Evolutionary conservation across 1,140 invertebrate genomes (phyloP).

Genomic region (Onthophagus taurus): DNA sequence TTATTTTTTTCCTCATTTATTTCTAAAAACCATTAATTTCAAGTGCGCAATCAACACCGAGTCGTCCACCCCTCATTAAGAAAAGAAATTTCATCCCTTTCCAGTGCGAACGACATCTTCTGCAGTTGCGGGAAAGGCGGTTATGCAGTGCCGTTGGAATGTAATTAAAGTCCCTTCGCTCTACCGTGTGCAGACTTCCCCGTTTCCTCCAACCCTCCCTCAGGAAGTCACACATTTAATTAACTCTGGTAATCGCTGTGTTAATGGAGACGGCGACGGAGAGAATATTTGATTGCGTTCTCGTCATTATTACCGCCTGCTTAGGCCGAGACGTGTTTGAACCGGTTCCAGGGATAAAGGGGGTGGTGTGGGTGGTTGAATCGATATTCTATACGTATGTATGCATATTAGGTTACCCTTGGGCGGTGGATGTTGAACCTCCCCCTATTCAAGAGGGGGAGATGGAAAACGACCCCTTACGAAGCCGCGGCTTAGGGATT

Average conservation of each 20-base stretch:
- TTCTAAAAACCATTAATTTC: too few species aligned
- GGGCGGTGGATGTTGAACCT: not conserved
- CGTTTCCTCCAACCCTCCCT: not conserved
- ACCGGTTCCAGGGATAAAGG: too few species aligned
- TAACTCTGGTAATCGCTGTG: slow-evolving; percentile 29
- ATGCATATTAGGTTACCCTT: not conserved
- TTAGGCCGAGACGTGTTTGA: too few species aligned
- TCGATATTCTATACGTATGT: too few species aligned
- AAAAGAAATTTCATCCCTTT: too few species aligned
- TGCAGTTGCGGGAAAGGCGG: slow-evolving; percentile 18
- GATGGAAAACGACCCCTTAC: too few species aligned
- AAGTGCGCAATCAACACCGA: too few species aligned
- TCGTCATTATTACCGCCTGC: slow-evolving; percentile 2
- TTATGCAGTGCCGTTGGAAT: slow-evolving; percentile 10
- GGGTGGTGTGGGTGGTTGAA: too few species aligned
- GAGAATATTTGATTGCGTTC: slow-evolving; percentile 33
- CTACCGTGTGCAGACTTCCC: slow-evolving; percentile 8
- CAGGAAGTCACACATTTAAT: slow-evolving; percentile 27
- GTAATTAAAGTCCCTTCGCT: slow-evolving; percentile 23
- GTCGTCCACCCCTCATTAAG: too few species aligned
- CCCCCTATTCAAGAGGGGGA: too few species aligned
- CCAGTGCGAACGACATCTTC: slow-evolving; percentile 14
- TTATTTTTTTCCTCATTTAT: too few species aligned
- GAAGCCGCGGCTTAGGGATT: too few species aligned
- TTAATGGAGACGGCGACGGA: slow-evolving; percentile 34